Conservation (phyloP, 2,888 invertebrate species). For the Suillia variegata region DNA sequence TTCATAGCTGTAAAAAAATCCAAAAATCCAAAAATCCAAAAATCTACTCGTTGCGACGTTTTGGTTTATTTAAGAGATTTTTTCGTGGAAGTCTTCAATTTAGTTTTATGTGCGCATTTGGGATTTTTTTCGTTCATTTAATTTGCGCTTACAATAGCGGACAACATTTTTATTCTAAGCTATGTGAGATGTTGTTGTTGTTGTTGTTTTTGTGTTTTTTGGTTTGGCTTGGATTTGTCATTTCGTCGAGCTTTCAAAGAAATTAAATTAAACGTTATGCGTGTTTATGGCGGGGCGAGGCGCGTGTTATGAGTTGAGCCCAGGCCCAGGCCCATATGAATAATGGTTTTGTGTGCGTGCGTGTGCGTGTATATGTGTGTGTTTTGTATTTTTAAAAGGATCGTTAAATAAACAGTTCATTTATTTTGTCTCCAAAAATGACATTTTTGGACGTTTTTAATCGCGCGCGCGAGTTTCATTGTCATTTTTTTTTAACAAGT, state of each 20-base stretch:
- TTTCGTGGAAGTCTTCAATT: constrained; percentile 29
- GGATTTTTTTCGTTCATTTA: constrained; percentile 35
- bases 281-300: constrained; percentile 35
- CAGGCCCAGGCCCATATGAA: neutral
- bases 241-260: constrained; percentile 48
- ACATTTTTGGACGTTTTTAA: constrained; percentile 41
- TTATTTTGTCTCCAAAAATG: constrained; percentile 44
- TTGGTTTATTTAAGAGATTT: constrained; percentile 9
- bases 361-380: constrained; percentile 20
- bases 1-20: constrained; percentile 1
- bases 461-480: constrained; percentile 32
- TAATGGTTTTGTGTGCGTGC: constrained; percentile 5
- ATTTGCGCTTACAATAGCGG: too few relatives aligned
- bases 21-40: neutral
- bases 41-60: constrained; percentile 9
- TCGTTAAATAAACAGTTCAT: constrained; percentile 55
- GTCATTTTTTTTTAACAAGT: constrained; percentile 13
- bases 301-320: neutral
- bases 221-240: constrained; percentile 34
- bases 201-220: constrained; percentile 18
- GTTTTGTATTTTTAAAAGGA: constrained; percentile 29
- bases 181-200: too few relatives aligned
- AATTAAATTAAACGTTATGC: constrained; percentile 55
- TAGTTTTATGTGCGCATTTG: constrained; percentile 27
- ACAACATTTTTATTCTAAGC: too few relatives aligned